phyloP scores from a whole-genome alignment of 1,140 invertebrate genomes.

The Philotrypesis tridentata region DNA sequence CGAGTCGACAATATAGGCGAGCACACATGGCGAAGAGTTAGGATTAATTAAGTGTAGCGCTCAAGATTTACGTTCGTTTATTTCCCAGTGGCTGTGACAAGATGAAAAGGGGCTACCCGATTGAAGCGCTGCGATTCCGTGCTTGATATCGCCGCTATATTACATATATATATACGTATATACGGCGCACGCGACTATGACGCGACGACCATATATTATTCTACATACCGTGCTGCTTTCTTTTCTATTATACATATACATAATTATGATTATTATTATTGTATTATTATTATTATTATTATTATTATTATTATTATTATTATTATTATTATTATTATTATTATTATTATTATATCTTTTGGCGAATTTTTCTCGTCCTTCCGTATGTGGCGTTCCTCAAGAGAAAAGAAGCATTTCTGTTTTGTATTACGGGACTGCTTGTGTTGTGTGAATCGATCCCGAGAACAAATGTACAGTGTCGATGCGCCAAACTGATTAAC shows the following conservation, averaged over 20 bases:
- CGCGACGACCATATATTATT: background rate
- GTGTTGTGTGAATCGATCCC: background rate
- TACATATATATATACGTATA: no score
- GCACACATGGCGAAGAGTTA: conserved; percentile 14
- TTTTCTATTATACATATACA: background rate
- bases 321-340: background rate
- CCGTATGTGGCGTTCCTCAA: background rate
- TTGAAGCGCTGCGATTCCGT: conserved; percentile 3
- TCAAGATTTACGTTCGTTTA: conserved; percentile 45
- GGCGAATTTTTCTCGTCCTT: background rate
- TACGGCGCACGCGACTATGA: background rate
- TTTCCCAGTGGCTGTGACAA: conserved; percentile 49
- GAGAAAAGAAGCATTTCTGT: background rate
- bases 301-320: background rate
- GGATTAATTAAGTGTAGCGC: conserved; percentile 29
- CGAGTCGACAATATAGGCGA: background rate
- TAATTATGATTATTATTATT: background rate
- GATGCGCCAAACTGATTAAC: background rate
- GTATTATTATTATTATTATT: background rate
- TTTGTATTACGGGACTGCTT: background rate
- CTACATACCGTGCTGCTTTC: background rate
- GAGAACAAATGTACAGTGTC: background rate
- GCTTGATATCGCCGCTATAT: conserved; percentile 18
- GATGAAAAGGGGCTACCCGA: conserved; percentile 41
- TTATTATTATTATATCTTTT: background rate